Evolutionary conservation across 2,797 vertebrate species (phyloP), one percentile per base, ranked within the genome.

Genomic region (Eospalax fontanierii): DNA sequence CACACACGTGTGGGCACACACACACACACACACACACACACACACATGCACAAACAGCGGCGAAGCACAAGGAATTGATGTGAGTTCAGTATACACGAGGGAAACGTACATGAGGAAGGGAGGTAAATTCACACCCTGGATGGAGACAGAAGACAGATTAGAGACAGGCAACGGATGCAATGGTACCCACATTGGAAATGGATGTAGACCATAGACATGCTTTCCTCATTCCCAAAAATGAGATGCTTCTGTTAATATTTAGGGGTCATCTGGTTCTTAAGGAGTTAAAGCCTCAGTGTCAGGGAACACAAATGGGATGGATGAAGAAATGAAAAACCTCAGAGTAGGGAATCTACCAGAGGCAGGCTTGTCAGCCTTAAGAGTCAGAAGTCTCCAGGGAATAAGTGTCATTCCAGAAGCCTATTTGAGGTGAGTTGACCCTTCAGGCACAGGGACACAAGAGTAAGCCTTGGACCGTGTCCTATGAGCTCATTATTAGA

Each of bases 381-480:
- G 43, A 61, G 73, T 66, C 35, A 65, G 68, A 89, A 65, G 50
- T 90, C 75, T 78, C n/a, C 90, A 89, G 74, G 46, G 28, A 90
- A 68, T 93, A 43, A 87, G 81, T 93, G 91, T 95, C 19, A 81
- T 78, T 66, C 50, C 66, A 30, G 57, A 94, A 94, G 15, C 26
- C 24, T 89, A 5, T 70, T 38, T 87, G 50, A 92, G 35, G 43
- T 79, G 50, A 65, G 28, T 71, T 83, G 65, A 87, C 21, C 35
- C 54, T 33, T 92, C 33, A 74, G 33, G 40, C 18, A 40, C 43
- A 92, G 63, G 30, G 46, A 22, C 30, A 88, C 4, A 90, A 9
- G 16, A 90, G 40, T 35, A 10, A 59, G 61, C 43, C 33, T 90
- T 78, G 50, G 5, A 19, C 1, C 46, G 24, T 19, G 11, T 81